A percentile compares a stretch with the other conserved stretches of the same genome.
These are phyloP conservation scores for Phaethornis superciliosus DNA, from an alignment of 2,113 vertebrate species.

Conservation along the genomic window DNA sequence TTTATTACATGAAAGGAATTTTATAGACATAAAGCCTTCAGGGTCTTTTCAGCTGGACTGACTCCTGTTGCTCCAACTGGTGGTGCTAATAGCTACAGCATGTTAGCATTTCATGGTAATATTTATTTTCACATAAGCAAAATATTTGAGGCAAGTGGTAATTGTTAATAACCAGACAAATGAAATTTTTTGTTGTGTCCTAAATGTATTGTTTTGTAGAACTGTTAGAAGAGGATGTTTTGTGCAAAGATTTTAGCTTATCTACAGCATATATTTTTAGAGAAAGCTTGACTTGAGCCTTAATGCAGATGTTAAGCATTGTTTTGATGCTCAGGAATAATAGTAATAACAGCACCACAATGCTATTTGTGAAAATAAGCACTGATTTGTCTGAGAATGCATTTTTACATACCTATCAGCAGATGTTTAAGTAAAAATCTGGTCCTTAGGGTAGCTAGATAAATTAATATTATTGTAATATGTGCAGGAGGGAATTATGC, in stretches of 20 bases:
- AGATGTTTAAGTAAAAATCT: neutral
- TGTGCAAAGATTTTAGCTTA: neutral
- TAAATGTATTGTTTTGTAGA: neutral
- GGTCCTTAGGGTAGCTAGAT: neutral
- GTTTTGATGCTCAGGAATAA: neutral
- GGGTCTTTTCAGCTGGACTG: neutral
- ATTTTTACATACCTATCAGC: neutral
- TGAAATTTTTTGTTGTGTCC: neutral
- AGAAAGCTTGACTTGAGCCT: neutral
- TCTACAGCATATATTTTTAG: neutral
- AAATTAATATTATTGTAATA: neutral
- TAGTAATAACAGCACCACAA: neutral
- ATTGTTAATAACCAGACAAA: neutral
- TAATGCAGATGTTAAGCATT: neutral
- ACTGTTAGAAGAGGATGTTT: neutral
- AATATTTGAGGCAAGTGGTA: neutral
- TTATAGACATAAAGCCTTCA: neutral
- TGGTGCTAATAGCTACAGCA: neutral
- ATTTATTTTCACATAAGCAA: neutral
- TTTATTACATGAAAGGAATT: neutral
- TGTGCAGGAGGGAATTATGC: neutral
- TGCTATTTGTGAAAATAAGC: neutral
- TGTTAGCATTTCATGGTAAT: neutral
- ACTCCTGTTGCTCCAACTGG: neutral
- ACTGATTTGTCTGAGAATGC: neutral